These are phyloP conservation scores for Sciurus vulgaris DNA, from an alignment of 2,797 vertebrate genomes.

Conservation along the genomic window DNA sequence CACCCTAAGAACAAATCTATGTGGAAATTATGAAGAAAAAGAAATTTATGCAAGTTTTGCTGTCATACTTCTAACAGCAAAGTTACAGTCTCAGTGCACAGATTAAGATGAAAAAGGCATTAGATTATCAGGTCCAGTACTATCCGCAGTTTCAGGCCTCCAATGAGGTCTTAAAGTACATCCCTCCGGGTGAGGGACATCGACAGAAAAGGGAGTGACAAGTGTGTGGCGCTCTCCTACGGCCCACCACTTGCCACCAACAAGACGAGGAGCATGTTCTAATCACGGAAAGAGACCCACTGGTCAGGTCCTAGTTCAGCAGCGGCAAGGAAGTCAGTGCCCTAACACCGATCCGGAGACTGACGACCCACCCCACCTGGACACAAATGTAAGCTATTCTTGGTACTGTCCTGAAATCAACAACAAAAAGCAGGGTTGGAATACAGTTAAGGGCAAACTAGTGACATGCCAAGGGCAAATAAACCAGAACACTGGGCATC, in stretches of 20 bases:
- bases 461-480: slow-evolving; percentile 70
- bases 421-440: neutral
- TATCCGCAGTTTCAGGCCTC: neutral
- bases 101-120: neutral
- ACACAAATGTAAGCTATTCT: neutral
- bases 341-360: neutral
- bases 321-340: neutral
- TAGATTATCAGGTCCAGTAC: neutral
- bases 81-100: neutral
- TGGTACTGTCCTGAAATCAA: slow-evolving; percentile 59
- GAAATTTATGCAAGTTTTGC: neutral
- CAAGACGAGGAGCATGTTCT: neutral
- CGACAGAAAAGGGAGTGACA: neutral
- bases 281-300: neutral
- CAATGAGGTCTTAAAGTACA: neutral
- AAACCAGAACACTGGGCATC: neutral
- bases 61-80: neutral
- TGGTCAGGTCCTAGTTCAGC: neutral
- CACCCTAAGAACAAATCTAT: neutral
- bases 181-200: too few species aligned
- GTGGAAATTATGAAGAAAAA: neutral
- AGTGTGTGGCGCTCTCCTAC: neutral
- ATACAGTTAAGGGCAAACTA: slow-evolving; percentile 31
- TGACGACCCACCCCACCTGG: neutral
- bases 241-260: neutral